Conservation (phyloP, 30 jellyfish, hydroid and myxozoan species). For the Kudoa iwatai region DNA sequence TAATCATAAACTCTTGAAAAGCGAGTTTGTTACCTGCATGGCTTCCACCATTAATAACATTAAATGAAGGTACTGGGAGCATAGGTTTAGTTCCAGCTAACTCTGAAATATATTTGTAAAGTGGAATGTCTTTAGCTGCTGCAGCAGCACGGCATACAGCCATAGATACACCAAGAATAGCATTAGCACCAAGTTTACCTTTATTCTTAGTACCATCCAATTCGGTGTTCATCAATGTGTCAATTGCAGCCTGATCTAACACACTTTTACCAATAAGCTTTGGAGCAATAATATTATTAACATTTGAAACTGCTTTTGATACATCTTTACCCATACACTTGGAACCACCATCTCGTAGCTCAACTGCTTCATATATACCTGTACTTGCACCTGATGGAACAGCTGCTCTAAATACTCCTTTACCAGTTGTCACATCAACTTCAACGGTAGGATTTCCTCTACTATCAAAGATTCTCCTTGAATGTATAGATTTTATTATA, state of each 20-base stretch:
- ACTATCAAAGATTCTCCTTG: slow-evolving; percentile 55
- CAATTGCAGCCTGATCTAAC: slow-evolving; percentile 31
- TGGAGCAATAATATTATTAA: slow-evolving; percentile 34
- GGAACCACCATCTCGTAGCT: slow-evolving; percentile 48
- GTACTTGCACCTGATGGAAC: slow-evolving; percentile 98
- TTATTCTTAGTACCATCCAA: slow-evolving; percentile 70
- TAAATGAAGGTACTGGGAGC: slow-evolving; percentile 78
- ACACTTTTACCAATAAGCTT: slow-evolving; percentile 28
- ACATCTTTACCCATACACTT: slow-evolving; percentile 61
- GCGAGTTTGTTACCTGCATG: slow-evolving; percentile 88
- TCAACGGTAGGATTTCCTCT: slow-evolving; percentile 87
- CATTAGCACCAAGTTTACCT: slow-evolving; percentile 82
- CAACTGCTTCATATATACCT: slow-evolving; percentile 84
- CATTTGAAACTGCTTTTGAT: slow-evolving; percentile 29
- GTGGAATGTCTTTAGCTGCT: slow-evolving; percentile 64
- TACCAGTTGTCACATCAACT: slow-evolving; percentile 37
- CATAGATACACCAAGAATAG: slow-evolving; percentile 52
- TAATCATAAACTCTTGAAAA: slow-evolving; percentile 59
- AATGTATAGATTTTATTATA: slow-evolving; percentile 9
- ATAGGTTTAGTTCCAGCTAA: slow-evolving; percentile 32
- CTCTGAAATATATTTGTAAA: slow-evolving; percentile 36
- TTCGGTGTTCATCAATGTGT: slow-evolving; percentile 19
- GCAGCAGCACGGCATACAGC: slow-evolving; percentile 97
- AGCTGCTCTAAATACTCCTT: slow-evolving; percentile 87
- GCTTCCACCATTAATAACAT: slow-evolving; percentile 71